Evolutionary conservation across 2,113 vertebrate species (phyloP).

Genomic region (Nycticebus coucang): DNA sequence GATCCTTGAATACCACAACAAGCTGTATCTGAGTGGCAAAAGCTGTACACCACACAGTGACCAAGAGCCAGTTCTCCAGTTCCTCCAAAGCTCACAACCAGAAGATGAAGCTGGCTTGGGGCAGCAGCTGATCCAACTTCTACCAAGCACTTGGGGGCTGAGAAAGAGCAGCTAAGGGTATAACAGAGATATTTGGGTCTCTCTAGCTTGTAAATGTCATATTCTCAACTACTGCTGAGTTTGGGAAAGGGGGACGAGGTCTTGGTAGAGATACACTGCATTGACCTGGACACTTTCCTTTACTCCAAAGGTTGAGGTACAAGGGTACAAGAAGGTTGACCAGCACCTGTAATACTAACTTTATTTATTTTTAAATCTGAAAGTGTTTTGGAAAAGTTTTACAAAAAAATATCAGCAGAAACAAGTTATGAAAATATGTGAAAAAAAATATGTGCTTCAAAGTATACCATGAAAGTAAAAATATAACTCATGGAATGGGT

Average conservation of each 20-base stretch:
- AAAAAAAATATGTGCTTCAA: background rate
- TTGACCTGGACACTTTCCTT: background rate
- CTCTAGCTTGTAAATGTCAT: no score
- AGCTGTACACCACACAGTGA: conserved; percentile 91
- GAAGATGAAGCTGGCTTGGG: no score
- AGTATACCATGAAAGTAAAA: background rate
- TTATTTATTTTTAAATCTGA: conserved; percentile 7
- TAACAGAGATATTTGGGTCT: no score
- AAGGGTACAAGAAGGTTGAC: conserved; percentile 49
- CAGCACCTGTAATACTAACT: conserved; percentile 73
- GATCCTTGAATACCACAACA: conserved; percentile 92
- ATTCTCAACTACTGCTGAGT: no score
- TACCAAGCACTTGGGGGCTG: no score
- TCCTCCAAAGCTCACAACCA: conserved; percentile 90
- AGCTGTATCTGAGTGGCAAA: conserved; percentile 98
- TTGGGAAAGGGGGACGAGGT: no score
- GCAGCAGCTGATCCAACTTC: no score
- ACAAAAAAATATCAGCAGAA: no score
- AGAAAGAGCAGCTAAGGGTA: no score
- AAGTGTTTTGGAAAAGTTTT: no score
- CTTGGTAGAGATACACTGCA: no score
- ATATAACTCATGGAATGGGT: background rate
- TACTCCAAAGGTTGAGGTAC: background rate
- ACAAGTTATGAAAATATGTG: no score
- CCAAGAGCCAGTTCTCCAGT: conserved; percentile 95